Evolutionary conservation across 2,113 vertebrate species (phyloP).

Genomic region (Solea solea): DNA sequence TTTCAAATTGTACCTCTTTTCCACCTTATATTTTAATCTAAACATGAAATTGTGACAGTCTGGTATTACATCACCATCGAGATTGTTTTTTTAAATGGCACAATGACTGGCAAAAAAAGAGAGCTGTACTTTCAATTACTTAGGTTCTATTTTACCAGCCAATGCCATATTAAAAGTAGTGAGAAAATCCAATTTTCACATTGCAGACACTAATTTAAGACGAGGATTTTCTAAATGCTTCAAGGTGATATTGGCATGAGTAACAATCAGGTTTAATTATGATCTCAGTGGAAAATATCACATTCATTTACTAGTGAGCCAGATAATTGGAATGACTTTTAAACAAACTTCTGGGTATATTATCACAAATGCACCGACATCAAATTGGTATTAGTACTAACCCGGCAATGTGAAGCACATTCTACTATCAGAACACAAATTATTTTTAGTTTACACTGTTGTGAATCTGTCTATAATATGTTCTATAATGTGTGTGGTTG

Average conservation of each 20-base stretch:
- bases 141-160: neutral
- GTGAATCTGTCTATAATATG: neutral
- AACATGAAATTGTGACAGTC: neutral
- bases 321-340: slow-evolving; percentile 16
- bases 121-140: too few species aligned
- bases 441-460: too few species aligned
- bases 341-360: slow-evolving; percentile 13
- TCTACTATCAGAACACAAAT: neutral
- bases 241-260: slow-evolving; percentile 19
- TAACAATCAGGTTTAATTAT: slow-evolving; percentile 13
- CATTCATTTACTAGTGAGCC: slow-evolving; percentile 5
- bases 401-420: neutral
- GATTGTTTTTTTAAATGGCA: neutral
- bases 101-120: too few species aligned
- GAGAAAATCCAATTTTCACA: slow-evolving; percentile 5
- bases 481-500: neutral
- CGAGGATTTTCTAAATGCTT: neutral
- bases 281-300: slow-evolving; percentile 10
- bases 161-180: slow-evolving; percentile 8
- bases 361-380: neutral
- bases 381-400: neutral
- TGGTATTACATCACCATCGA: neutral
- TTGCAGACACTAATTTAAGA: slow-evolving; percentile 5
- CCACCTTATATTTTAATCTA: too few species aligned
- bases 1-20: too few species aligned